A percentile compares a stretch with the other conserved stretches of the same genome.
Conservation (phyloP, 2,888 invertebrate species). For the Cheilosia vulpina region DNA sequence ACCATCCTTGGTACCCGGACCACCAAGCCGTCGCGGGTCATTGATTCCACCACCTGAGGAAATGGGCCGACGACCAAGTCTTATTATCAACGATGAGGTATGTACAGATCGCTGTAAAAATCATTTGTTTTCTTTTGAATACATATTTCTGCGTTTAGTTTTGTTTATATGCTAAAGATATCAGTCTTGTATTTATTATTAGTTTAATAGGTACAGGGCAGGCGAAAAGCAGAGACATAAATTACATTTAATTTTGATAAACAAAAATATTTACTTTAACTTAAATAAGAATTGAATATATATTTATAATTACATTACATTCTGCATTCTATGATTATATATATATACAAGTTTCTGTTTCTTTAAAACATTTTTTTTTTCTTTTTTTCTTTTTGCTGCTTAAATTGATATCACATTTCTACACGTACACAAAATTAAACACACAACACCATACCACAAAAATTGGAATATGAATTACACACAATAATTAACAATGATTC, state of each 20-base stretch:
- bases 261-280: too few species aligned
- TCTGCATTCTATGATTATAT: background rate
- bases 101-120: conserved; percentile 78
- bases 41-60: conserved; percentile 95
- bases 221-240: background rate
- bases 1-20: conserved; percentile 90
- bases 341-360: conserved; percentile 5
- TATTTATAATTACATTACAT: too few species aligned
- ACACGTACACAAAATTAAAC: conserved; percentile 68
- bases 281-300: too few species aligned
- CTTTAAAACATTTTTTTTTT: conserved; percentile 37
- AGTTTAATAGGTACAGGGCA: conserved; percentile 4
- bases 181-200: background rate
- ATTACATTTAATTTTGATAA: too few species aligned
- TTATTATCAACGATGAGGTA: conserved; percentile 98
- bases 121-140: background rate
- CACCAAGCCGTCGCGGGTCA: conserved; percentile 91
- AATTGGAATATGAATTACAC: conserved; percentile 63
- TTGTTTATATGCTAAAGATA: background rate
- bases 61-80: conserved; percentile 93
- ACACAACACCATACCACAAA: conserved; percentile 72
- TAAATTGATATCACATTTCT: conserved; percentile 64
- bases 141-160: conserved; percentile 18
- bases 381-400: conserved; percentile 55
- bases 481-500: conserved; percentile 48